Percentiles rank a stretch among this genome's conserved stretches.
Evolutionary conservation across 2,888 invertebrate genomes (phyloP).

Genomic region (Zootermopsis nevadensis): DNA sequence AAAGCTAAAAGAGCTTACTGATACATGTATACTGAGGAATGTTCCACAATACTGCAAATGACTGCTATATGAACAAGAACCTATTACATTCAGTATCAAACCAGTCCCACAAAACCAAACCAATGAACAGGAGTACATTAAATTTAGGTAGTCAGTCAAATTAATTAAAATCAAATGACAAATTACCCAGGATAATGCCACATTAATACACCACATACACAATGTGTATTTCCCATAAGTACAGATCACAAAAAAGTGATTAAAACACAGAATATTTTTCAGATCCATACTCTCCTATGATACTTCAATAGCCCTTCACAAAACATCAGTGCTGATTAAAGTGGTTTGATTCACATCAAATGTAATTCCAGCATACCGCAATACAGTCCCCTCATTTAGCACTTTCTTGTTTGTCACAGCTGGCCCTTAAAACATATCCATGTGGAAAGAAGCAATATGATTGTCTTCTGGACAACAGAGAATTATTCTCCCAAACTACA

Average conservation of each 20-base stretch:
- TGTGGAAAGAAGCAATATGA: not conserved
- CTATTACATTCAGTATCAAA: not conserved
- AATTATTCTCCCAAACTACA: not conserved
- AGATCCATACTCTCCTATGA: too few species aligned
- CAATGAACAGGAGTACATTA: too few species aligned
- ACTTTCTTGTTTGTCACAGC: slow-evolving; percentile 7
- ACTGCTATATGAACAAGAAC: not conserved
- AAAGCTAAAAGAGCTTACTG: slow-evolving; percentile 13
- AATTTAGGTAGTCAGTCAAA: too few species aligned
- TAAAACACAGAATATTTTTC: too few species aligned
- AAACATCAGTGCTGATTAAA: too few species aligned
- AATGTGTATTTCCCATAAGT: too few species aligned
- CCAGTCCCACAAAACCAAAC: not conserved
- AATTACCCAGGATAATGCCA: too few species aligned
- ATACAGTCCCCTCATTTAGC: slow-evolving; percentile 8
- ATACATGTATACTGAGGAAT: not conserved
- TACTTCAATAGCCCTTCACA: too few species aligned
- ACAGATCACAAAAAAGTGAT: too few species aligned
- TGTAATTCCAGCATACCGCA: not conserved
- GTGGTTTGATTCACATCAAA: not conserved
- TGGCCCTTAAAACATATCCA: not conserved
- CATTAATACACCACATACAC: too few species aligned
- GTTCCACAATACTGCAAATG: not conserved
- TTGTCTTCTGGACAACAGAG: not conserved
- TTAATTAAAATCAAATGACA: too few species aligned